Percentiles rank a stretch among this genome's conserved stretches.
Evolutionary conservation across 1,140 invertebrate genomes (phyloP).

Genomic region (Zaprionus capensis): DNA sequence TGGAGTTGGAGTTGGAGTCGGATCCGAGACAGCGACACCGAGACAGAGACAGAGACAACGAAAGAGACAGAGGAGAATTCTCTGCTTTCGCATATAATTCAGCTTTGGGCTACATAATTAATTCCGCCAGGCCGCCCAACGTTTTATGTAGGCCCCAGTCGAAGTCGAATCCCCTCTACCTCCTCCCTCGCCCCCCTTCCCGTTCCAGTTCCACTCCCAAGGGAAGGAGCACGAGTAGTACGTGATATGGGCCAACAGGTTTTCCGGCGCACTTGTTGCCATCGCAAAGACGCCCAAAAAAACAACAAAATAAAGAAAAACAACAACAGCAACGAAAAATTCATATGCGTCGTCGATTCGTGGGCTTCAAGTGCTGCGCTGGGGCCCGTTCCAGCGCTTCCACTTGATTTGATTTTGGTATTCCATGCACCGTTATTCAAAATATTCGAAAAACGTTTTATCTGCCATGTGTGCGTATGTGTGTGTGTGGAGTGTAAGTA

Average conservation of each 20-base stretch:
- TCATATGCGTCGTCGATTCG: constrained; percentile 74
- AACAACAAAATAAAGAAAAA: constrained; percentile 10
- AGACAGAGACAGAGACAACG: constrained; percentile 8
- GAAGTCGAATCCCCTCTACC: not conserved
- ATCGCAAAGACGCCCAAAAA: constrained; percentile 54
- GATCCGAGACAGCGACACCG: constrained; percentile 5
- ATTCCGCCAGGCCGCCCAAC: constrained; percentile 72
- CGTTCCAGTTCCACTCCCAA: constrained; percentile 22
- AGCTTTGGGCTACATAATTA: constrained; percentile 83
- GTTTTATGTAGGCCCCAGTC: constrained; percentile 52
- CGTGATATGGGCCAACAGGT: constrained; percentile 82
- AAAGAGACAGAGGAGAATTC: constrained; percentile 38
- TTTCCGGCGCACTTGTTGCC: constrained; percentile 75
- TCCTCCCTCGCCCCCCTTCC: not conserved
- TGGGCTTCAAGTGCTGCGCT: constrained; percentile 58
- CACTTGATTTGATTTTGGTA: constrained; percentile 83
- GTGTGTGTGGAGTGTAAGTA: constrained; percentile 17
- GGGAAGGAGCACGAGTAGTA: constrained; percentile 58
- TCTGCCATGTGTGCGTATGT: not conserved
- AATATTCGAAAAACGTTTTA: constrained; percentile 83
- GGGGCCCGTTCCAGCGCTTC: constrained; percentile 57
- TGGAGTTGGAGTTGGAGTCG: not conserved
- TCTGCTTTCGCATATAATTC: constrained; percentile 81
- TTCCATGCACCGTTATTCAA: constrained; percentile 82
- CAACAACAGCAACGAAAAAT: constrained; percentile 35